phyloP scores from a whole-genome alignment of 1,140 invertebrate species.

The Acromyrmex echinatior region DNA sequence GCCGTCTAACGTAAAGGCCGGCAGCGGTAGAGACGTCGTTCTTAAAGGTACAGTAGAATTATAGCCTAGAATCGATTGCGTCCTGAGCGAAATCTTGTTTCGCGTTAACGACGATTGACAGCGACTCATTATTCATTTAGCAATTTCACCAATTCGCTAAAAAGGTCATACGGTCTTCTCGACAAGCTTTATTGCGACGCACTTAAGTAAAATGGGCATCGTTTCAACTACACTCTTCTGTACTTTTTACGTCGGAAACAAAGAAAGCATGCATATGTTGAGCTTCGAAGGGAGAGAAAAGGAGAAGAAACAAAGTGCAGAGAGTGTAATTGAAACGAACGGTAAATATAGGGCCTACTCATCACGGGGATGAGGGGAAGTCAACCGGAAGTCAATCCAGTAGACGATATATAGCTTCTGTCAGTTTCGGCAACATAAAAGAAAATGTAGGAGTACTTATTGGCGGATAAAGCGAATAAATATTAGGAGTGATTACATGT shows the following conservation, averaged over 20 bases:
- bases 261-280: neutral
- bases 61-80: neutral
- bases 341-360: neutral
- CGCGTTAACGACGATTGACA: neutral
- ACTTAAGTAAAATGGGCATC: neutral
- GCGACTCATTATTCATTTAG: neutral
- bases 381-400: neutral
- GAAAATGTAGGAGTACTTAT: neutral
- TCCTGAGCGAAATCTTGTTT: neutral
- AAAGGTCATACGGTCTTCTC: neutral
- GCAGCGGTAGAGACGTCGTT: neutral
- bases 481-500: neutral
- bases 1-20: conserved; percentile 9
- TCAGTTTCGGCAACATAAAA: neutral
- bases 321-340: neutral
- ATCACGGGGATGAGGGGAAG: neutral
- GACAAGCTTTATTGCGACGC: neutral
- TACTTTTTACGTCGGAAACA: neutral
- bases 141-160: neutral
- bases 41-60: conserved; percentile 20
- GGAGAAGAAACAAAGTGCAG: neutral
- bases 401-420: neutral
- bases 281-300: neutral
- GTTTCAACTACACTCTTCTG: conserved; percentile 1
- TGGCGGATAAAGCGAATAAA: neutral